Evolutionary conservation across 1,140 invertebrate species (phyloP), one percentile per base, ranked within the genome.

Genomic region (Drosophila subobscura): DNA sequence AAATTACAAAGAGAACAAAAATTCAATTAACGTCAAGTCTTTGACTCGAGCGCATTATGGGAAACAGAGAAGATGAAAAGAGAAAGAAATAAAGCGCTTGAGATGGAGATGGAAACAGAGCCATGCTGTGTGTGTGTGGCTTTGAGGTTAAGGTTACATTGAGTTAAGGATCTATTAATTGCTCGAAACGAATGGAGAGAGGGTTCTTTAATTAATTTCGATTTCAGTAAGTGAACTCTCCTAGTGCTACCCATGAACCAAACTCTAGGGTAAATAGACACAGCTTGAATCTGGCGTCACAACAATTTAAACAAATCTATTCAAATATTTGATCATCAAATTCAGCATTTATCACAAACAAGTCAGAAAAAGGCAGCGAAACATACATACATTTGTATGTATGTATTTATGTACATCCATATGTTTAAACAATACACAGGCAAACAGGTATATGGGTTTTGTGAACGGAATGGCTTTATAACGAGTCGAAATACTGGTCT

Each of bases 251-350:
- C 55, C 33, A 57, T 20, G 16, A 4, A 56, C 16, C 14, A 29
- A 49, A 16, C 46, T 10, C 10, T 4, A 37, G 29, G 27, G 22
- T 44, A 37, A 68, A 40, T 56, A 45, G 37, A 59, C 53, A 68
- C 76, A 70, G 45, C 49, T 74, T 67, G 44, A 57, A 67, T 56
- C 37, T 68, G 64, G 64, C 45, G 45, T 45, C 45, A 41, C 45
- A 70, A 42, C 66, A 70, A 70, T 68, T 44, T 37, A 45, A 46
- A 46, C 49, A 59, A 54, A 70, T 51, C 47, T 23, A 63, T 41
- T 40, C 29, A 70, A 72, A 80, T 72, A 77, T 80, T 80, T 81
- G 53, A 70, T 72, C 54, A 70, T 44, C 45, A 54, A 56, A 68
- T 56, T 67, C 46, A 40, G 63, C 72, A 29, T 66, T 60, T 50